Base-by-base conservation (phyloP, 2,797 vertebrate genomes). In the Psittacula derbiana region DNA sequence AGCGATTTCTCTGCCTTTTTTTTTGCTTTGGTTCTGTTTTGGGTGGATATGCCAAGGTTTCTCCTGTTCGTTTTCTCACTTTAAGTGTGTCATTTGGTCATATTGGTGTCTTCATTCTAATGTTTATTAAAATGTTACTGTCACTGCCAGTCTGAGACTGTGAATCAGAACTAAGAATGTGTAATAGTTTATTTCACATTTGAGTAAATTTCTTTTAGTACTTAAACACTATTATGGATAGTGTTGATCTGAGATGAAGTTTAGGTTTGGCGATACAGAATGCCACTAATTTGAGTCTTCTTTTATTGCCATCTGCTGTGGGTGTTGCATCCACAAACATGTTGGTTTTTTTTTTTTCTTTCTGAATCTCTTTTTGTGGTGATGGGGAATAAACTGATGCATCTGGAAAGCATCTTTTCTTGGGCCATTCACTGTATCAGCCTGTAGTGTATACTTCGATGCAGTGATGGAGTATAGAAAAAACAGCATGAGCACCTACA, bases 111-210 rank as follows among this genome's bases (percentile, higher is more conserved):
- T 95, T 95, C 94, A 82, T 94, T 92, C 94, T 95, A 96, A 96
- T 96, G 94, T 95, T 96, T 95, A 96, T 95, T 96, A 97, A 96
- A 97, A 96, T 94, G 93, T 96, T 95, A 95, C 95, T 96, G 83
- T 93, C 90, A 93, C 93, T 94, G 92, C 94, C 94, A 96, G 95
- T 94, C 92, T 97, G 90, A 90, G 94, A 58, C 96, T 96, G 95
- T 92, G 93, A 95, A 94, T 96, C 96, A 96, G 95, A 96, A 94
- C 91, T 94, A 94, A 85, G 90, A 96, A 96, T 96, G 92, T 96
- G 90, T 96, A 97, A 97, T 96, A 93, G 95, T 96, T 97, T 96
- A 96, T 96, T 96, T 96, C 95, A 95, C 95, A 96, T 96, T 91
- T 87, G 76, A 94, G 91, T 90, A 94, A 94, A 96, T 96, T 96